phyloP scores from a whole-genome alignment of 2,113 vertebrate species.

The Seriola quinqueradiata region DNA sequence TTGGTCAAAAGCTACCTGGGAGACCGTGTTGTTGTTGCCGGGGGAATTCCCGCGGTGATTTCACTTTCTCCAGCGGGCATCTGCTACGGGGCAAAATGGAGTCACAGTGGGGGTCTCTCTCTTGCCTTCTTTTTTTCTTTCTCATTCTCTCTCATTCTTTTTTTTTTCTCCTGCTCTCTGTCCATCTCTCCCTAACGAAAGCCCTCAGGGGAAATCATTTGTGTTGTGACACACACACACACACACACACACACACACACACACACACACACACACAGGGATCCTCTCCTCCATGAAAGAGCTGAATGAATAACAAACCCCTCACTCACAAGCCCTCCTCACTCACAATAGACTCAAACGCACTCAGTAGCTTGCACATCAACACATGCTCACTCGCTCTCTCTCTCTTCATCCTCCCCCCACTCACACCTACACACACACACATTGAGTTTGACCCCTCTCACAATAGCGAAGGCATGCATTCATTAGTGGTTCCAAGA shows the following conservation, averaged over 20 bases:
- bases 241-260: conserved; percentile 37
- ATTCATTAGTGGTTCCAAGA: conserved; percentile 69
- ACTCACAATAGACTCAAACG: conserved; percentile 32
- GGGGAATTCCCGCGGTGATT: conserved; percentile 29
- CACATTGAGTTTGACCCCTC: conserved; percentile 56
- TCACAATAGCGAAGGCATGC: conserved; percentile 67
- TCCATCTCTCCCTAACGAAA: conserved; percentile 38
- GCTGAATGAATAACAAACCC: conserved; percentile 78
- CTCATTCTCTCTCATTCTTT: conserved; percentile 1
- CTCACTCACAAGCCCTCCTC: conserved; percentile 48
- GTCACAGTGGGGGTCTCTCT: conserved; percentile 23
- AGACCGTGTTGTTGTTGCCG: conserved; percentile 17
- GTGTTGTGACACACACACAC: conserved; percentile 39
- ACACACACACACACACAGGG: conserved; percentile 41
- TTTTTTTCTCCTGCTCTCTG: neutral
- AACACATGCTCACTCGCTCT: neutral
- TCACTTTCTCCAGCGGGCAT: conserved; percentile 39
- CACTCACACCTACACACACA: conserved; percentile 35
- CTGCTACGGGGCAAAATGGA: conserved; percentile 31
- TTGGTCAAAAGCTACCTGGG: conserved; percentile 30
- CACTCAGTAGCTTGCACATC: neutral
- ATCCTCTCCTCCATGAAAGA: conserved; percentile 59
- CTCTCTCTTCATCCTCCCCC: neutral
- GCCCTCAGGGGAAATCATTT: conserved; percentile 59
- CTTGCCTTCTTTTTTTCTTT: neutral